These are phyloP conservation scores for Stigmatopora nigra DNA, from an alignment of 2,113 vertebrate genomes.

Conservation along the genomic window DNA sequence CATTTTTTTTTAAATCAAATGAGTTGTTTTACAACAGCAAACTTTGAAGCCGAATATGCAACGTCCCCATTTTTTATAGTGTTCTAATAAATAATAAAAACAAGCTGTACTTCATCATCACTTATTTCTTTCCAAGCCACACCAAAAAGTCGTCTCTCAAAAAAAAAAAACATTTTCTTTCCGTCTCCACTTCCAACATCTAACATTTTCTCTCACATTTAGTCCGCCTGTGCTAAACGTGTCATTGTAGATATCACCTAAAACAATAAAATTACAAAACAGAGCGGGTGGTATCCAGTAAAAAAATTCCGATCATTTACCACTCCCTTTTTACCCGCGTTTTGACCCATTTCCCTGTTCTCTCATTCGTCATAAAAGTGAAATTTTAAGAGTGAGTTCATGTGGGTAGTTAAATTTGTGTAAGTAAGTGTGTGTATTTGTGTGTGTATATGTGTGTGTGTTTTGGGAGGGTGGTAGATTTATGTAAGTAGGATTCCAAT, in stretches of 20 bases:
- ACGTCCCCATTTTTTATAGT: too few relatives aligned
- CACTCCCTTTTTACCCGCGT: not conserved
- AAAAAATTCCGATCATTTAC: not conserved
- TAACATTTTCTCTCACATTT: not conserved
- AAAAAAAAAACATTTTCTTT: not conserved
- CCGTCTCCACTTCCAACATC: not conserved
- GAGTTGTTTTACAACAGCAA: too few relatives aligned
- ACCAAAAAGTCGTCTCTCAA: not conserved
- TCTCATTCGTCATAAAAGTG: conserved; percentile 15
- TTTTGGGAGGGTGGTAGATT: conserved; percentile 32
- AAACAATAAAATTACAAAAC: not conserved
- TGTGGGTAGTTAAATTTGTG: conserved; percentile 6
- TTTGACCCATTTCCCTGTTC: not conserved
- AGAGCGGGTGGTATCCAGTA: not conserved
- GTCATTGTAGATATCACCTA: not conserved
- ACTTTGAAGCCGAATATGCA: too few relatives aligned
- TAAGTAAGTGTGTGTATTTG: not conserved
- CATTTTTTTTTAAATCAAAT: too few relatives aligned
- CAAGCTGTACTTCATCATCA: too few relatives aligned
- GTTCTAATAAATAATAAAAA: too few relatives aligned
- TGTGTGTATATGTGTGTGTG: conserved; percentile 9
- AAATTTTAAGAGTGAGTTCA: conserved; percentile 36
- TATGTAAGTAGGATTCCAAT: conserved; percentile 32
- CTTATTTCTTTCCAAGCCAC: not conserved
- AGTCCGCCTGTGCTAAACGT: not conserved